A percentile compares a stretch with the other conserved stretches of the same genome.
These are phyloP conservation scores for Apotomis turbidana DNA, from an alignment of 2,888 invertebrate species.

Conservation along the genomic window DNA sequence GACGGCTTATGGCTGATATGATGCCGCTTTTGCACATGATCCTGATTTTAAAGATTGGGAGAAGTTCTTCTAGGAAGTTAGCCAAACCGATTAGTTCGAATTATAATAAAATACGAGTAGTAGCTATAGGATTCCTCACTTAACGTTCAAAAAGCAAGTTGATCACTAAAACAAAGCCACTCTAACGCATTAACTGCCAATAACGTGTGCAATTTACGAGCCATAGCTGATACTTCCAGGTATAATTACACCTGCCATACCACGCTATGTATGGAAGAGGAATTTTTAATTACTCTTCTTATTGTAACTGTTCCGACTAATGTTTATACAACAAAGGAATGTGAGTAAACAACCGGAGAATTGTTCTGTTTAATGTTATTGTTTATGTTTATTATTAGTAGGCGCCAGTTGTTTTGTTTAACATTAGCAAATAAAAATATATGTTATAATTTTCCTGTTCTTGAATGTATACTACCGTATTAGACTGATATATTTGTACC, in stretches of 20 bases:
- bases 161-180: neutral
- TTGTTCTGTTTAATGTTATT: conserved; percentile 3
- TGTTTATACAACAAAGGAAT: conserved; percentile 24
- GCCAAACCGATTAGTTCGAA: no score
- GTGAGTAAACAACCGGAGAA: conserved; percentile 13
- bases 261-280: conserved; percentile 19
- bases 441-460: neutral
- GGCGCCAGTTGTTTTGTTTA: neutral
- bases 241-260: conserved; percentile 31
- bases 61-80: no score
- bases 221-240: conserved; percentile 4
- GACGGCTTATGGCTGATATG: no score
- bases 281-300: conserved; percentile 26
- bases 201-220: conserved; percentile 1
- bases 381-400: conserved; percentile 6
- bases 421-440: neutral
- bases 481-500: no score
- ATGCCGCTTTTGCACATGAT: no score
- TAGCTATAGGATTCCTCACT: no score
- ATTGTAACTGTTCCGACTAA: conserved; percentile 19
- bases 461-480: neutral
- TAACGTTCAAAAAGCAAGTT: no score
- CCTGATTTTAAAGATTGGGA: no score
- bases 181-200: conserved; percentile 11
- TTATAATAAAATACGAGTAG: no score